Percentiles rank a stretch among this genome's conserved stretches.
Conservation (phyloP, 2,888 invertebrate genomes). For the Halocaridina rubra region DNA sequence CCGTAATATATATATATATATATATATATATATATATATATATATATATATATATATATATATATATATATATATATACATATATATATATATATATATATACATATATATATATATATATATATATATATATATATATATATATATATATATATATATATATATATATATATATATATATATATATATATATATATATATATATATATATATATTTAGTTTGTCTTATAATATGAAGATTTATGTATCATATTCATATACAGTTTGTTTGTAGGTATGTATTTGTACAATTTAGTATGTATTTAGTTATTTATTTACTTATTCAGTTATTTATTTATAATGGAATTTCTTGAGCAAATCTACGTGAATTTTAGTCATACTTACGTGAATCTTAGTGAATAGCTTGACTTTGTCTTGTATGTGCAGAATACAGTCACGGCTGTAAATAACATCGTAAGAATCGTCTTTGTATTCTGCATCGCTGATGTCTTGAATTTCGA, state of each 20-base stretch:
- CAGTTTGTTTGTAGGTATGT: too few relatives aligned
- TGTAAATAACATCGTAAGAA: slow-evolving; percentile 72
- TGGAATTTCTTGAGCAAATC: too few relatives aligned
- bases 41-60: slow-evolving; percentile 16
- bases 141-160: neutral
- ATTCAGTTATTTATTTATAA: too few relatives aligned
- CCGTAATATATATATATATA: neutral
- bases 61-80: slow-evolving; percentile 1
- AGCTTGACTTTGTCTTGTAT: slow-evolving; percentile 71
- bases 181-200: neutral
- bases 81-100: slow-evolving; percentile 10
- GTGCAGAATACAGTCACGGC: slow-evolving; percentile 72
- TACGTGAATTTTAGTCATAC: too few relatives aligned
- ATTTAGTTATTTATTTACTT: too few relatives aligned
- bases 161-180: neutral
- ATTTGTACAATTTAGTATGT: too few relatives aligned
- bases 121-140: slow-evolving; percentile 21
- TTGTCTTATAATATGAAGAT: too few relatives aligned
- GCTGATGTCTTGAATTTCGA: slow-evolving; percentile 72
- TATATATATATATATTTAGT: neutral
- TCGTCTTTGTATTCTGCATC: slow-evolving; percentile 69
- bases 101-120: slow-evolving; percentile 29
- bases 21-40: neutral
- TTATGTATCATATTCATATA: too few relatives aligned
- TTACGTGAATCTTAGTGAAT: slow-evolving; percentile 69